Evolutionary conservation across 2,888 invertebrate genomes (phyloP).

Genomic region (Apeira syringaria): DNA sequence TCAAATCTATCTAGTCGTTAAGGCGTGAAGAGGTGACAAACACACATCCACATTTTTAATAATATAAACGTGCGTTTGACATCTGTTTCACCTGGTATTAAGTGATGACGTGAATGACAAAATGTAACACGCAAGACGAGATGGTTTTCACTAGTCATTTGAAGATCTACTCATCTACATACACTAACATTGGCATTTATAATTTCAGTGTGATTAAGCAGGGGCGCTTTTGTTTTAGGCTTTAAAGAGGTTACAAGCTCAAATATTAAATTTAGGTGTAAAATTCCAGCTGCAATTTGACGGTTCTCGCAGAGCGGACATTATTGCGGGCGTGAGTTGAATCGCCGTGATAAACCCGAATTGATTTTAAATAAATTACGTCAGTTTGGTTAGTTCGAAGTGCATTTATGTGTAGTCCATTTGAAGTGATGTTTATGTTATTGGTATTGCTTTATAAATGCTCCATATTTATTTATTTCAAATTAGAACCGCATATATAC

Average conservation of each 20-base stretch:
- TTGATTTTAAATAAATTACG: constrained; percentile 13
- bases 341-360: constrained; percentile 11
- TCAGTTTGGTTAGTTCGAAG: constrained; percentile 1
- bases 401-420: constrained; percentile 4
- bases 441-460: too few species aligned
- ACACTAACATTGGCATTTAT: too few species aligned
- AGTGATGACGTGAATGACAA: too few species aligned
- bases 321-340: constrained; percentile 3
- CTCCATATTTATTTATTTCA: too few species aligned
- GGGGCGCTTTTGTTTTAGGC: too few species aligned
- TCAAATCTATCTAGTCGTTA: too few species aligned
- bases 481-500: too few species aligned
- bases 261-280: neutral
- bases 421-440: neutral
- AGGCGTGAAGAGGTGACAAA: too few species aligned
- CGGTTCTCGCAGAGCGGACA: neutral
- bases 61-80: too few species aligned
- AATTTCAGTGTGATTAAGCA: too few species aligned
- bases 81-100: too few species aligned
- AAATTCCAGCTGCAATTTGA: neutral
- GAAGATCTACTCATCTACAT: neutral
- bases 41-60: too few species aligned
- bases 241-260: neutral
- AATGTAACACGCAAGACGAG: neutral
- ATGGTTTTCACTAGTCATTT: neutral